phyloP scores from a whole-genome alignment of 2,797 vertebrate genomes.

The Gambusia yucatana region DNA sequence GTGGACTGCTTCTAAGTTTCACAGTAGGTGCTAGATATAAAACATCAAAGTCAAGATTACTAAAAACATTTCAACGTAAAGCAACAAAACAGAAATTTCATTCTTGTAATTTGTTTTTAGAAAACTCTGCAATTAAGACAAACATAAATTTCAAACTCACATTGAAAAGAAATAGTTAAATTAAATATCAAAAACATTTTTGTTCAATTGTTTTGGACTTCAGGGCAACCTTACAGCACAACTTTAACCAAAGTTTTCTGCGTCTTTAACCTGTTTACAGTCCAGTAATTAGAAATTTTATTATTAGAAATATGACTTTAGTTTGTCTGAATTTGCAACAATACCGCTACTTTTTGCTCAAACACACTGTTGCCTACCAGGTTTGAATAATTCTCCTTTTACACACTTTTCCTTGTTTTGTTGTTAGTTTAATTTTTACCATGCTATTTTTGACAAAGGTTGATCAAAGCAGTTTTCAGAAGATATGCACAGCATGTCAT shows the following conservation, averaged over 20 bases:
- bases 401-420: neutral
- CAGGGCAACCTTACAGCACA: slow-evolving; percentile 15
- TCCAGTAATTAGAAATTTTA: neutral
- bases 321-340: neutral
- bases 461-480: neutral
- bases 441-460: neutral
- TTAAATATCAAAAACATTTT: neutral
- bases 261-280: slow-evolving; percentile 7
- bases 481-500: neutral
- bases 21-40: neutral
- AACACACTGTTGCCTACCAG: neutral
- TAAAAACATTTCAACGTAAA: neutral
- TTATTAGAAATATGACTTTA: neutral
- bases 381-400: neutral
- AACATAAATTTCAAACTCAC: neutral
- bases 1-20: neutral
- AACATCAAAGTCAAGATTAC: neutral
- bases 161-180: neutral
- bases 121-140: neutral
- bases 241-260: slow-evolving; percentile 11
- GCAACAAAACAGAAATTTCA: neutral
- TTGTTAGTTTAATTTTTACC: neutral
- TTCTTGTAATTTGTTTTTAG: neutral
- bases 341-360: neutral
- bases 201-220: neutral